These are phyloP conservation scores for Prolemur simus DNA, from an alignment of 2,113 vertebrate genomes.

Conservation along the genomic window DNA sequence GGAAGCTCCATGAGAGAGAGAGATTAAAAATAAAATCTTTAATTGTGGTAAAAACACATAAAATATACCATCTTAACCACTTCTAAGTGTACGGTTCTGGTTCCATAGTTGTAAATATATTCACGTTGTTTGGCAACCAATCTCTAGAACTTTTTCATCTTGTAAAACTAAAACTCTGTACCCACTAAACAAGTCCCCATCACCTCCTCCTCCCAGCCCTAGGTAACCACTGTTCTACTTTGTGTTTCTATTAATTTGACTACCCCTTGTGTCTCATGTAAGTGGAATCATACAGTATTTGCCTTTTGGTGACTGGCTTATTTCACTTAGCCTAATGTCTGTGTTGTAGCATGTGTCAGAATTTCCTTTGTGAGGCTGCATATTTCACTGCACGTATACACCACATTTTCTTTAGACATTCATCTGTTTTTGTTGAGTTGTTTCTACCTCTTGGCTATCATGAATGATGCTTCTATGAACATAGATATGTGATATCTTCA, in stretches of 20 bases:
- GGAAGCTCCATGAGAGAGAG: background rate
- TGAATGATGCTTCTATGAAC: background rate
- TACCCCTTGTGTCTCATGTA: background rate
- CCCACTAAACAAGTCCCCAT: background rate
- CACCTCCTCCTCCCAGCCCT: background rate
- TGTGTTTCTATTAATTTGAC: background rate
- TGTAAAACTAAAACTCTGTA: background rate
- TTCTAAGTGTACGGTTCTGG: background rate
- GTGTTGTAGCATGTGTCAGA: background rate
- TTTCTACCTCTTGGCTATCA: background rate
- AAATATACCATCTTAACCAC: background rate
- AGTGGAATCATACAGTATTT: background rate
- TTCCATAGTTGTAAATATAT: background rate
- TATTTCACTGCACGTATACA: background rate
- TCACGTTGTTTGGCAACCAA: background rate
- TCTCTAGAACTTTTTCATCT: background rate
- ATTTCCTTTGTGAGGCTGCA: background rate
- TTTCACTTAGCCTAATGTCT: background rate
- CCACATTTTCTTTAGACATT: background rate
- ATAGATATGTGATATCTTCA: background rate
- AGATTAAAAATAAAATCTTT: background rate
- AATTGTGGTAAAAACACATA: background rate
- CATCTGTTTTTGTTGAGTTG: background rate
- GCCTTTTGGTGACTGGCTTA: background rate
- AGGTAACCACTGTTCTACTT: background rate